Conservation (phyloP, 2,113 vertebrate genomes). For the Chloroceryle aenea region DNA sequence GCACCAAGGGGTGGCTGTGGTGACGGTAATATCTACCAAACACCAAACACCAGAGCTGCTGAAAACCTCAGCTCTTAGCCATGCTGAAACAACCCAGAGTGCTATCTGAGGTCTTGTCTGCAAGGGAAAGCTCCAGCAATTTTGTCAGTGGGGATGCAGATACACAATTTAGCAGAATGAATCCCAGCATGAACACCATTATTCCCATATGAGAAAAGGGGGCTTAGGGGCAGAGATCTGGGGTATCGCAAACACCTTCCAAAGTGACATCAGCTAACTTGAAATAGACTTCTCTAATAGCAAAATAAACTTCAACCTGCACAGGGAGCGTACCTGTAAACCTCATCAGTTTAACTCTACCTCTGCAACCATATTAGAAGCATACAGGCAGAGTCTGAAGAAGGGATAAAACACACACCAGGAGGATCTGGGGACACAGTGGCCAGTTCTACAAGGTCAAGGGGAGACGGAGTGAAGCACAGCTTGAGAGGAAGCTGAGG, state of each 20-base stretch:
- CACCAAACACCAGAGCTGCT: background rate
- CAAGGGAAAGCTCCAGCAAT: background rate
- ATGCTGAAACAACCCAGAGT: background rate
- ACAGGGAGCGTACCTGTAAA: background rate
- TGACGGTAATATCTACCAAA: background rate
- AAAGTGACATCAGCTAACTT: background rate
- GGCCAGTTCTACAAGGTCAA: background rate
- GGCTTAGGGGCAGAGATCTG: background rate
- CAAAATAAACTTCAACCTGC: background rate
- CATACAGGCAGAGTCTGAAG: background rate
- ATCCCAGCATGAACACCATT: background rate
- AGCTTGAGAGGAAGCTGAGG: background rate
- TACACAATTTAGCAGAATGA: background rate
- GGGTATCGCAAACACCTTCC: background rate
- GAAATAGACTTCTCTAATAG: background rate
- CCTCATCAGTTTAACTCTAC: background rate
- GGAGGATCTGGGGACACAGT: background rate
- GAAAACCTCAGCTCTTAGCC: background rate
- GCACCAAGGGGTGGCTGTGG: background rate
- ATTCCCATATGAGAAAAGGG: background rate
- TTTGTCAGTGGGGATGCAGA: background rate
- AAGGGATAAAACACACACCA: background rate
- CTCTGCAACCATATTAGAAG: background rate
- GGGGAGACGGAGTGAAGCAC: slow-evolving; percentile 27
- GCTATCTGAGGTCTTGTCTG: background rate